Evolutionary conservation across 2,888 invertebrate species (phyloP).

Genomic region (Esperia sulphurella): DNA sequence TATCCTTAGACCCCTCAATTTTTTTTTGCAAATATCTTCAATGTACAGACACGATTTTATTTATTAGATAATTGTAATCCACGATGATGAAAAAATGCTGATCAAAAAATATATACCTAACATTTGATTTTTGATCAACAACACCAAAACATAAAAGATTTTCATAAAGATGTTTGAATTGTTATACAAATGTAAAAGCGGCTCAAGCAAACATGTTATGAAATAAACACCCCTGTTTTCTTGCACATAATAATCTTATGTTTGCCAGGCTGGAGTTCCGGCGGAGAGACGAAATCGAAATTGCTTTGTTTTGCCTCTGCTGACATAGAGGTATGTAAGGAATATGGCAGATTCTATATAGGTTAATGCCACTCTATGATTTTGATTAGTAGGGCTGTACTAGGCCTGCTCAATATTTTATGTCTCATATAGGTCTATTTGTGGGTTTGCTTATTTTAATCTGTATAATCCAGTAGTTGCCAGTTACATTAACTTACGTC

Average conservation of each 20-base stretch:
- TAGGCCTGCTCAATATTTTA: background rate
- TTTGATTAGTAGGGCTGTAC: background rate
- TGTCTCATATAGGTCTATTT: too few species aligned
- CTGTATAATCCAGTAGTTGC: too few species aligned
- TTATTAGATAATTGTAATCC: too few species aligned
- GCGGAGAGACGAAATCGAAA: slow-evolving; percentile 44
- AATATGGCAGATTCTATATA: slow-evolving; percentile 24
- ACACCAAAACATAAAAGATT: slow-evolving; percentile 10
- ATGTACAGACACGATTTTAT: too few species aligned
- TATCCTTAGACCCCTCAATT: too few species aligned
- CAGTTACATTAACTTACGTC: too few species aligned
- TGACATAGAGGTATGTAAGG: slow-evolving; percentile 18
- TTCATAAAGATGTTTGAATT: slow-evolving; percentile 30
- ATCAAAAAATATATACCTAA: too few species aligned
- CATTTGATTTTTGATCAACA: background rate
- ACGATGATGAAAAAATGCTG: too few species aligned
- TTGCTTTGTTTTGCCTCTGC: slow-evolving; percentile 61
- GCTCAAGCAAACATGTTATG: slow-evolving; percentile 46
- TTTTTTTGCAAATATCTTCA: too few species aligned
- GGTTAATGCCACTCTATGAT: slow-evolving; percentile 23
- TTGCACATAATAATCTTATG: slow-evolving; percentile 62
- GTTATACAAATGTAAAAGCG: slow-evolving; percentile 35
- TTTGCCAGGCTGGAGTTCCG: slow-evolving; percentile 43
- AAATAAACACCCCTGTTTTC: slow-evolving; percentile 54
- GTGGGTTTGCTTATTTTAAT: too few species aligned